Base-by-base conservation (phyloP, 2,888 invertebrate species). In the Ectobius pallidus region DNA sequence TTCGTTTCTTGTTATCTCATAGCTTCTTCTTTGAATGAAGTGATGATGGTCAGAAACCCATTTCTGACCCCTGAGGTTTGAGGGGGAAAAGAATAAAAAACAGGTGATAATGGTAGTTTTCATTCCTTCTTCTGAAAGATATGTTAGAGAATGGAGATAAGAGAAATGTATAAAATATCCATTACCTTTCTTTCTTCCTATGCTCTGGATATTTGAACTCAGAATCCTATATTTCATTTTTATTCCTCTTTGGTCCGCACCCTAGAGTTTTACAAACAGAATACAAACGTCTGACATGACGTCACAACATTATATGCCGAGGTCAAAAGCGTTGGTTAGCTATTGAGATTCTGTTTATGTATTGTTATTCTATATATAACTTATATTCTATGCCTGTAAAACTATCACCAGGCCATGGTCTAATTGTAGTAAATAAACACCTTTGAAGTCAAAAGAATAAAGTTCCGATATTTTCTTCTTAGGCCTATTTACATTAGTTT, bases 151-250 rank as follows among this genome's bases (percentile, higher is more conserved):
- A 27, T 42, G 44, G 27, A 65, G 44, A 65, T 32, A 65, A 25
- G 27, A 65, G 65, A 65, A 65, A 65, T 44, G 65, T 65, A 42
- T 65, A 65, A 65, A 65, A 65, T 65, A 44, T 65, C 65, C 63
- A 65, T 65, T 65, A 65, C 25, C 63, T 65, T n/a, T 44, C 34
- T 25, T 20, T 42, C 65, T 7, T 44, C n/a, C 62, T 25, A 2
- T 14, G 22, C 27, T 22, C 55, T 27, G 55, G 11, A 2, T 16
- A 11, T 22, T 1, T 11, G 27, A 18, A 3, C 49, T n/a, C 55
- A 9, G 14, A 16, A 7, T 34, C 14, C 2, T 55, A 27, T 27
- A 14, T 55, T 1, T 34, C 11, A 11, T 34, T 34, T 11, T 34
- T 34, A 34, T 34, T 34, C 11, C 34, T 6, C 6, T 7, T 34